A percentile compares a stretch with the other conserved stretches of the same genome.
These are phyloP conservation scores for Aphidius ervi DNA, from an alignment of 1,140 invertebrate genomes.

Conservation along the genomic window DNA sequence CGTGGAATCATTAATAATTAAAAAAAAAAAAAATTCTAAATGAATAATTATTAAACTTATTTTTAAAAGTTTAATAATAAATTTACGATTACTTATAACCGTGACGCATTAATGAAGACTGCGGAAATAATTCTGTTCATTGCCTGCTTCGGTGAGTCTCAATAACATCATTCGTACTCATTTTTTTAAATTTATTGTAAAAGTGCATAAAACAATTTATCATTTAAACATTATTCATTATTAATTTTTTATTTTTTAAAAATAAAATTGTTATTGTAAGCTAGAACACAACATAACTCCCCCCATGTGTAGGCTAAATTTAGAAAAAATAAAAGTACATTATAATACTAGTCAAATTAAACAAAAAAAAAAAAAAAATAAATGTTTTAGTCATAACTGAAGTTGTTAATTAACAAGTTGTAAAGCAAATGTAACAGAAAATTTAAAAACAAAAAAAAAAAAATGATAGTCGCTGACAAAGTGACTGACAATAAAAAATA, in stretches of 20 bases:
- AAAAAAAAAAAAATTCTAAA: constrained; percentile 2
- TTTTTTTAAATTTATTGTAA: neutral
- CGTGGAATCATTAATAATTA: neutral
- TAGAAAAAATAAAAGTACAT: too few species aligned
- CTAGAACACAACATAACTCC: too few species aligned
- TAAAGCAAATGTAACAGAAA: too few species aligned
- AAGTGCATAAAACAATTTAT: constrained; percentile 15
- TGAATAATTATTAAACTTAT: neutral
- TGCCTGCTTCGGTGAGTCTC: constrained; percentile 44
- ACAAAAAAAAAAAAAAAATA: too few species aligned
- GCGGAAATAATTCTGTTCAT: constrained; percentile 39
- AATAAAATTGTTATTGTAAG: too few species aligned
- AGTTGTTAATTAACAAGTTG: too few species aligned
- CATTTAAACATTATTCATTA: neutral
- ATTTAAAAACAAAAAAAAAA: too few species aligned
- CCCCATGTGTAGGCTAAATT: too few species aligned
- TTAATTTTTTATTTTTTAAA: neutral
- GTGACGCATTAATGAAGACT: constrained; percentile 39
- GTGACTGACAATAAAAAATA: neutral
- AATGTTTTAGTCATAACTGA: too few species aligned
- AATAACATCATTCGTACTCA: neutral
- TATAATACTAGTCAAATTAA: too few species aligned
- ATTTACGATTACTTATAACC: constrained; percentile 20
- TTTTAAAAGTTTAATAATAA: constrained; percentile 12
- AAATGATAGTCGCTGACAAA: too few species aligned